Evolutionary conservation across 1,140 invertebrate species (phyloP), one percentile per base, ranked within the genome.

Genomic region (Neotoxoptera formosana): DNA sequence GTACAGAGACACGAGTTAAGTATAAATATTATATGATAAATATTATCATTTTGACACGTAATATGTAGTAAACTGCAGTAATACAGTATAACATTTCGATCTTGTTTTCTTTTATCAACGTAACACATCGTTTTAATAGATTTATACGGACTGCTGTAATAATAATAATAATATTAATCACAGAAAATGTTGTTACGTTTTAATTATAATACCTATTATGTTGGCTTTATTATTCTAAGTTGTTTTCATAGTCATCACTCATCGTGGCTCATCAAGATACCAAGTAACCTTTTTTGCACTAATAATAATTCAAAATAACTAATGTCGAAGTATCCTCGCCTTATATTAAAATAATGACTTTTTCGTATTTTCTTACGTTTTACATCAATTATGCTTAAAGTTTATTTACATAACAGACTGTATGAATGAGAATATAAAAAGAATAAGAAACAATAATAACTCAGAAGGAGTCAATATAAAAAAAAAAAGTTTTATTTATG

Each of bases 281-380:
- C n/a, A n/a, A n/a, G 60, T 67, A 67, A n/a, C 30, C 30, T 67
- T 67, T 67, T 67, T 67, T 67, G 14, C 60, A 67, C n/a, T 67
- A 67, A 67, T 67, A 67, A 67, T 67, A n/a, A 67, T 67, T 67
- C 30, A 67, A 67, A 67, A 67, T 67, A 67, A 67, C 60, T n/a
- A n/a, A 67, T n/a, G 60, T 67, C 14, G 30, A 67, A 67, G 60
- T n/a, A 67, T 60, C 4, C 30, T 30, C 60, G 14, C 1, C 30
- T 11, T 67, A 67, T 30, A 67, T n/a, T 67, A 67, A 67, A n/a
- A 67, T 67, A 67, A n/a, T n/a, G 60, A n/a, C 30, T 67, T 67
- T n/a, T 67, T n/a, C 11, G 3, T 67, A 30, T 67, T n/a, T 67
- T 67, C 60, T 67, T 17, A 67, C 14, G 30, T 67, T n/a, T 67